Conservation (phyloP, 2,888 invertebrate genomes). For the Trissolcus brochymenae region DNA sequence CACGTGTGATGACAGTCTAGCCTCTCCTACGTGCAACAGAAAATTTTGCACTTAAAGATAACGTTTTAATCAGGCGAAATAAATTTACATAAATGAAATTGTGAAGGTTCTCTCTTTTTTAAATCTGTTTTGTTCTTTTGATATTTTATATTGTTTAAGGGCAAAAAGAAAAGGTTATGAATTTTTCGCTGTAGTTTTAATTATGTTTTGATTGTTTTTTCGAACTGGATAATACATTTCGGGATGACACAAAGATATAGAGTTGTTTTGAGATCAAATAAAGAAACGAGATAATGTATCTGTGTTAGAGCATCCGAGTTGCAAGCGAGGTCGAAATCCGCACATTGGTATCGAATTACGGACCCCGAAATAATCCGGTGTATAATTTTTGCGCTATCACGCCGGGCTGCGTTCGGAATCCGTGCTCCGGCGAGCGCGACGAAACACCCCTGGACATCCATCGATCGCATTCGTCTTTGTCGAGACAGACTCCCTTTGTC, state of each 20-base stretch:
- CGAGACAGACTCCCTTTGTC: slow-evolving; percentile 50
- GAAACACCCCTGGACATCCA: slow-evolving; percentile 52
- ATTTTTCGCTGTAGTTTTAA: neutral
- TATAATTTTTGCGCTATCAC: slow-evolving; percentile 52
- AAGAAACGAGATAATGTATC: slow-evolving; percentile 3
- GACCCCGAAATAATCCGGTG: slow-evolving; percentile 38
- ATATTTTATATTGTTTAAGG: too few relatives aligned
- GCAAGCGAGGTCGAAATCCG: slow-evolving; percentile 13
- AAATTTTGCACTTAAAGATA: too few relatives aligned
- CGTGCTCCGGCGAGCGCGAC: slow-evolving; percentile 46
- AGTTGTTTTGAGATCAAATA: slow-evolving; percentile 1
- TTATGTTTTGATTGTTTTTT: too few relatives aligned
- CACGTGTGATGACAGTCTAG: neutral
- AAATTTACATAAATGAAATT: too few relatives aligned
- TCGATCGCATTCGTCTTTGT: slow-evolving; percentile 54
- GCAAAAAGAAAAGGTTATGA: too few relatives aligned
- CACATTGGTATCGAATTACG: slow-evolving; percentile 32
- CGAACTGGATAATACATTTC: too few relatives aligned
- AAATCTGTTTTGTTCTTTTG: too few relatives aligned
- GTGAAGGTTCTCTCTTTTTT: too few relatives aligned
- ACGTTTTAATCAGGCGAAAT: too few relatives aligned
- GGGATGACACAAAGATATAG: slow-evolving; percentile 1
- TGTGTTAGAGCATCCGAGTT: neutral
- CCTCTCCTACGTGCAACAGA: too few relatives aligned
- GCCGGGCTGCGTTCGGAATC: slow-evolving; percentile 43